Percentiles rank a stretch among this genome's conserved stretches.
These are phyloP conservation scores for Datnioides undecimradiatus DNA, from an alignment of 2,113 vertebrate species.

Conservation along the genomic window DNA sequence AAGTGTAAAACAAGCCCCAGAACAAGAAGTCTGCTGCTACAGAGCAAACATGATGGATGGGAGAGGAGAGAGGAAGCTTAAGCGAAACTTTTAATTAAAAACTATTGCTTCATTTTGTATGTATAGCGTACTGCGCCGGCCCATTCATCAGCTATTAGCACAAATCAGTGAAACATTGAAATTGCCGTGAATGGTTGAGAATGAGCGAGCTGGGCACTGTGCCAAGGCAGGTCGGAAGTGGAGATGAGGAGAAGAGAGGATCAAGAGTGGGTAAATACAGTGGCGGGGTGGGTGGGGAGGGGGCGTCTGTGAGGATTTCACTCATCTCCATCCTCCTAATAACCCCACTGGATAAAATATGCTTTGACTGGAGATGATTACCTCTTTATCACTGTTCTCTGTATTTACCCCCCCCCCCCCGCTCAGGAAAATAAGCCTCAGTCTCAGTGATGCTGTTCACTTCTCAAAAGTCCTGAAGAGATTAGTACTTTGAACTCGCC, in stretches of 20 bases:
- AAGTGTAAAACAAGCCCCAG: neutral
- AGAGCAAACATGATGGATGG: conserved; percentile 37
- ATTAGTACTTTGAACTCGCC: conserved; percentile 69
- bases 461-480: conserved; percentile 68
- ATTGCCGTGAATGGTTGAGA: conserved; percentile 54
- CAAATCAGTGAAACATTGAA: conserved; percentile 73
- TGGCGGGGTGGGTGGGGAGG: conserved; percentile 7
- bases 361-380: conserved; percentile 76
- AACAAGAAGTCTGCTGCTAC: neutral
- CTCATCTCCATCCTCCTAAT: conserved; percentile 74
- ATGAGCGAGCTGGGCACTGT: conserved; percentile 51
- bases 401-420: conserved; percentile 56
- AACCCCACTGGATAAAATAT: conserved; percentile 74
- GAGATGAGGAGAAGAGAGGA: conserved; percentile 58
- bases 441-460: conserved; percentile 62
- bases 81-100: conserved; percentile 69
- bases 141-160: conserved; percentile 75
- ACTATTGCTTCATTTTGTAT: conserved; percentile 62
- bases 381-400: conserved; percentile 73
- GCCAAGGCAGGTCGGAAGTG: conserved; percentile 59
- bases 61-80: conserved; percentile 21
- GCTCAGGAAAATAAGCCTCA: conserved; percentile 67
- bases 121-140: conserved; percentile 36
- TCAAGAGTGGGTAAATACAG: conserved; percentile 57
- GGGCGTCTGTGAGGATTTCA: conserved; percentile 58